These are phyloP conservation scores for Bungarus multicinctus DNA, from an alignment of 2,113 vertebrate genomes.

Conservation along the genomic window DNA sequence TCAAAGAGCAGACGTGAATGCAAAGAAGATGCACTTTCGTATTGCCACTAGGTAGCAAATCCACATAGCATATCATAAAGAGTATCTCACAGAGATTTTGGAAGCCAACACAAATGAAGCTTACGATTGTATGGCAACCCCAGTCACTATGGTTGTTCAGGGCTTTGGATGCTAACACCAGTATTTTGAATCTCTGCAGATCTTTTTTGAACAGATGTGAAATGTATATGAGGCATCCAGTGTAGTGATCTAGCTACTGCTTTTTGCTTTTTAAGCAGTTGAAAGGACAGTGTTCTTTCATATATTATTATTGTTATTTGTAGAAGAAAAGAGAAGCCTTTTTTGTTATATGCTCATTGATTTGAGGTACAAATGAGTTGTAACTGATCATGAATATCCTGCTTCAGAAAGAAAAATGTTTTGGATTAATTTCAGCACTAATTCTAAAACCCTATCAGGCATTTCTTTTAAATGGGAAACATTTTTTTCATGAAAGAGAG, in stretches of 20 bases:
- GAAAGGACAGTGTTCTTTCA: background rate
- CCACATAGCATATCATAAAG: background rate
- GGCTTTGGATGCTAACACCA: background rate
- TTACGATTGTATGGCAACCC: background rate
- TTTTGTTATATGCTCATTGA: background rate
- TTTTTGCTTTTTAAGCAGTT: background rate
- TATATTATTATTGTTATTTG: background rate
- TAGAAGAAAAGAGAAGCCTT: background rate
- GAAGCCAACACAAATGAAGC: background rate
- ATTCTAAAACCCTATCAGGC: background rate
- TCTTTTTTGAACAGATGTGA: background rate
- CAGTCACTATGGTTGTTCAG: background rate
- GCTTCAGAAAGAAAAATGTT: background rate
- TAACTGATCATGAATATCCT: background rate
- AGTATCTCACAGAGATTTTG: background rate
- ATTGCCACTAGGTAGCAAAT: background rate
- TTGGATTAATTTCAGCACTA: background rate
- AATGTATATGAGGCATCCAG: background rate
- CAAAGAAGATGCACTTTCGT: background rate
- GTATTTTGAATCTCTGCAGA: background rate
- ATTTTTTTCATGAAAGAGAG: background rate
- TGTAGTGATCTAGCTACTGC: background rate
- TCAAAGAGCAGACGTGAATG: background rate
- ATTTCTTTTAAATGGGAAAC: background rate
- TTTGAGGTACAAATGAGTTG: background rate